Conservation (phyloP, 2,113 vertebrate species). For the Picathartes gymnocephalus region DNA sequence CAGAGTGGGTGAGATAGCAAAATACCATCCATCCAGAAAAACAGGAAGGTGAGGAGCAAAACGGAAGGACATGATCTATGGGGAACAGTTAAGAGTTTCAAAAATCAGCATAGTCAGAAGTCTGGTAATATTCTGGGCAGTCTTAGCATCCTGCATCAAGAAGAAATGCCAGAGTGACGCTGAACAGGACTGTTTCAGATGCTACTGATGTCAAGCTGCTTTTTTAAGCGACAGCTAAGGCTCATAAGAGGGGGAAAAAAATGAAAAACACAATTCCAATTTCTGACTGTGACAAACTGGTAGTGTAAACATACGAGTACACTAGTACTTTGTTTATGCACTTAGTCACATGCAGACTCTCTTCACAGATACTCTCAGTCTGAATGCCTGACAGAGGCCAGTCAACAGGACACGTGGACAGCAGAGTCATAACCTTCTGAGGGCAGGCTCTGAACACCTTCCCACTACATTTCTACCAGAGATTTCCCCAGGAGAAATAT, state of each 20-base stretch:
- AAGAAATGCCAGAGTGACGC: background rate
- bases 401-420: background rate
- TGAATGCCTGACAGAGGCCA: background rate
- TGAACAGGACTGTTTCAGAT: background rate
- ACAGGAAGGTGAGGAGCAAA: background rate
- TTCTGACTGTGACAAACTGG: background rate
- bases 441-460: background rate
- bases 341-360: background rate
- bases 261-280: background rate
- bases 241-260: too few species aligned
- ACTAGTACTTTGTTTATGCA: background rate
- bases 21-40: background rate
- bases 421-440: background rate
- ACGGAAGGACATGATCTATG: background rate
- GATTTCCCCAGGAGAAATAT: background rate
- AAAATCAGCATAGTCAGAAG: background rate
- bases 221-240: background rate
- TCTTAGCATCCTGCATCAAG: background rate
- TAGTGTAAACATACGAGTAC: background rate
- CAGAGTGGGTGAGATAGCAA: background rate
- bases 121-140: background rate
- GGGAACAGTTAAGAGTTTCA: background rate
- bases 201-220: background rate
- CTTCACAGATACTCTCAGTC: background rate
- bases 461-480: background rate